Evolutionary conservation across 2,888 invertebrate species (phyloP).

Genomic region (Drosophila histrio): DNA sequence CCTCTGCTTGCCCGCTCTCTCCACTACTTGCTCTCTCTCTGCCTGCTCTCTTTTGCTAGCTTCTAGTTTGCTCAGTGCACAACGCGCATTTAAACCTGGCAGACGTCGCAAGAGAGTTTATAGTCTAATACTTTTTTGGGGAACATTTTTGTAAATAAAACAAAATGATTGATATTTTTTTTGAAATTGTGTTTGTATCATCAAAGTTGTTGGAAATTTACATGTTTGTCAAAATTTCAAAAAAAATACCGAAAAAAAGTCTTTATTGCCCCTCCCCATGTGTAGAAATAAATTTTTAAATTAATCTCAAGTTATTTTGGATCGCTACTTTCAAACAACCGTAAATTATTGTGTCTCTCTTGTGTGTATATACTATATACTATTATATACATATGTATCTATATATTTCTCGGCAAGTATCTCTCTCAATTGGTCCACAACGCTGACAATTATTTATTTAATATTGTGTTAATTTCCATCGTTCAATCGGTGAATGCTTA

Average conservation of each 20-base stretch:
- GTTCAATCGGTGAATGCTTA: constrained; percentile 7
- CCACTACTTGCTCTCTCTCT: background rate
- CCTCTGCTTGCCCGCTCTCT: background rate
- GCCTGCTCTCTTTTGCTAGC: constrained; percentile 1
- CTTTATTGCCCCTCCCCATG: constrained; percentile 14
- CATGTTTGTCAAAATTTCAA: constrained; percentile 47
- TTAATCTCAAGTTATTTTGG: constrained; percentile 30
- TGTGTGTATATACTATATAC: background rate
- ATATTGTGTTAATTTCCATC: constrained; percentile 8
- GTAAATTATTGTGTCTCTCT: constrained; percentile 14
- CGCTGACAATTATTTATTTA: constrained; percentile 12
- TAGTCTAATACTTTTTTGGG: background rate
- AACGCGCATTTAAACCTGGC: constrained; percentile 23
- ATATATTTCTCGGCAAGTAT: constrained; percentile 13
- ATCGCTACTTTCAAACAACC: constrained; percentile 7
- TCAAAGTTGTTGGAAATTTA: constrained; percentile 30
- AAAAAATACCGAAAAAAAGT: constrained; percentile 11
- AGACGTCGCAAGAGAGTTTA: constrained; percentile 25
- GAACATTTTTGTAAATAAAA: constrained; percentile 2
- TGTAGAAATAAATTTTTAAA: constrained; percentile 28
- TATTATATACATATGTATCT: background rate
- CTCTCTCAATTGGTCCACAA: constrained; percentile 5
- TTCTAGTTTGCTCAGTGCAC: constrained; percentile 21
- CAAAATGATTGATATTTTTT: background rate
- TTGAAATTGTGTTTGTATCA: background rate